A percentile compares a stretch with the other conserved stretches of the same genome.
Conservation (phyloP, 2,888 invertebrate genomes). For the Marronus borbonicus region DNA sequence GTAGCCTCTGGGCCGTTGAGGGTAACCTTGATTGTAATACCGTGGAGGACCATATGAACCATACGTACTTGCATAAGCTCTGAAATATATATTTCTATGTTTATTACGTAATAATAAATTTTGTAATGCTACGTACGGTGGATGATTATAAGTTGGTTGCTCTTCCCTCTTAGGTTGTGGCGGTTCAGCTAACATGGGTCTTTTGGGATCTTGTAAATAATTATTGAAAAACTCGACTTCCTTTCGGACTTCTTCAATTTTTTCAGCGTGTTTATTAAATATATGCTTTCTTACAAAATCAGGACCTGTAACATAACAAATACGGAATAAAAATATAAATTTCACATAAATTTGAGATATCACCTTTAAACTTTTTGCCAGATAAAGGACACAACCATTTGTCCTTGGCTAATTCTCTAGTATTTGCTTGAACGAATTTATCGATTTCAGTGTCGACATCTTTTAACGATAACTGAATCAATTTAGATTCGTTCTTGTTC, state of each 20-base stretch:
- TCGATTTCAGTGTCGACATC: constrained; percentile 85
- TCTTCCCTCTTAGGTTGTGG: constrained; percentile 71
- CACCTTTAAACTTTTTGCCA: constrained; percentile 96
- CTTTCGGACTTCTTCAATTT: constrained; percentile 96
- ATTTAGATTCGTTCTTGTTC: constrained; percentile 72
- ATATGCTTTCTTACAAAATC: constrained; percentile 99
- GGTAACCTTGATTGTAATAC: constrained; percentile 71
- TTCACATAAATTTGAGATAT: constrained; percentile 17
- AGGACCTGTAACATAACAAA: constrained; percentile 76
- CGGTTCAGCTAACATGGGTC: constrained; percentile 94
- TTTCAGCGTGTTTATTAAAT: constrained; percentile 96
- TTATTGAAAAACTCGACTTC: constrained; percentile 99
- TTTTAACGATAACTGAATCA: constrained; percentile 67
- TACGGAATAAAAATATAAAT: neutral
- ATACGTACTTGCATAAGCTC: constrained; percentile 67
- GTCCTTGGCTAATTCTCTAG: constrained; percentile 96
- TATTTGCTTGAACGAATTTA: constrained; percentile 95
- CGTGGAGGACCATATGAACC: constrained; percentile 70
- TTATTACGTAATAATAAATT: neutral
- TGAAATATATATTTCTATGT: constrained; percentile 51
- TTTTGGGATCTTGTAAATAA: constrained; percentile 93
- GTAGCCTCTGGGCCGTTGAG: constrained; percentile 65
- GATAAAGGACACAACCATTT: constrained; percentile 99
- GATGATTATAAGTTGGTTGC: constrained; percentile 68
- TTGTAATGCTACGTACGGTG: constrained; percentile 65